Conservation (phyloP, 2,113 vertebrate species). For the Orthochromis indermauri region DNA sequence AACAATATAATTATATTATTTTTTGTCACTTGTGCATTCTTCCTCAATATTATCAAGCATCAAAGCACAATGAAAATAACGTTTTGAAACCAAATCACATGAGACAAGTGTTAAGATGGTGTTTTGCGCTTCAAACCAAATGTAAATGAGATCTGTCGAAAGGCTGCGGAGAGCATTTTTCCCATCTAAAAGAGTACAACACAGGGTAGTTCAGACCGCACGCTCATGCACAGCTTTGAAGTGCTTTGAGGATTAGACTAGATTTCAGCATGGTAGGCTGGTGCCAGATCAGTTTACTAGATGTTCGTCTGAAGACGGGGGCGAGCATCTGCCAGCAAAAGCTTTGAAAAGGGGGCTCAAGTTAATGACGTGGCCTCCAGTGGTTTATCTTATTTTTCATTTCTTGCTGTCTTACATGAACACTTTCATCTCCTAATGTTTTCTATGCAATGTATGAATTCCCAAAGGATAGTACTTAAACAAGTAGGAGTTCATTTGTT, state of each 20-base stretch:
- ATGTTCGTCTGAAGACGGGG: background rate
- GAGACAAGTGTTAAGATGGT: background rate
- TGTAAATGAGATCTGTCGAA: background rate
- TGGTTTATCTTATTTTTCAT: background rate
- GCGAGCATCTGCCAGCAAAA: background rate
- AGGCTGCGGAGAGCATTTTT: background rate
- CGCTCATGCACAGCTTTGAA: constrained; percentile 15
- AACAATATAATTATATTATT: background rate
- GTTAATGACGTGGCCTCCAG: constrained; percentile 12
- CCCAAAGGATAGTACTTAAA: background rate
- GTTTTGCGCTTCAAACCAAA: background rate
- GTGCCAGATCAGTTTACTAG: constrained; percentile 25
- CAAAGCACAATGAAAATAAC: background rate
- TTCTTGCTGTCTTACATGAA: background rate
- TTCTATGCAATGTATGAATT: background rate
- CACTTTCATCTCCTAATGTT: background rate
- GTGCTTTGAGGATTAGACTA: constrained; percentile 35
- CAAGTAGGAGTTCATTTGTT: background rate
- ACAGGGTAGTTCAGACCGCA: background rate
- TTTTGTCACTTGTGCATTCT: background rate
- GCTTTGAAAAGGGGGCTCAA: background rate
- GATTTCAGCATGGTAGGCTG: background rate
- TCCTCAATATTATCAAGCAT: background rate
- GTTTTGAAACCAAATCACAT: background rate
- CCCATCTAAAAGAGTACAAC: background rate